Evolutionary conservation across 1,140 invertebrate species (phyloP).

Genomic region (Trinorchestia longiramus): DNA sequence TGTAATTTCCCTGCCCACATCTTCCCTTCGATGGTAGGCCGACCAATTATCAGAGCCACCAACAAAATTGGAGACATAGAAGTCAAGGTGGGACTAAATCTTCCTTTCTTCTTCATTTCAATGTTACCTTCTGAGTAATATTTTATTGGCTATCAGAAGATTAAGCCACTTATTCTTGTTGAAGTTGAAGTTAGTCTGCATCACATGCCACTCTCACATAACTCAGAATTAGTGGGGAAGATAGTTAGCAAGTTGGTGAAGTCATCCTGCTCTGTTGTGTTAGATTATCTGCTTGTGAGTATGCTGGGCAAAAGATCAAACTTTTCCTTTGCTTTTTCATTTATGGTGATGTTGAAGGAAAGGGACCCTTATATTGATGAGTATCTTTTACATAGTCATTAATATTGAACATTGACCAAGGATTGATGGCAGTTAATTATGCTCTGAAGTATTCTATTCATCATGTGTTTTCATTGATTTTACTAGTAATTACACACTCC

Average conservation of each 20-base stretch:
- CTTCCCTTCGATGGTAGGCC: constrained; percentile 98
- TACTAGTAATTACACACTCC: no score
- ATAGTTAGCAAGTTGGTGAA: neutral
- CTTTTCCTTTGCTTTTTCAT: no score
- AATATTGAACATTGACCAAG: no score
- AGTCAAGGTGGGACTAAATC: constrained; percentile 85
- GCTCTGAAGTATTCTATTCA: no score
- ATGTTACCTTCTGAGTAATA: neutral
- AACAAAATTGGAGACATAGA: constrained; percentile 99
- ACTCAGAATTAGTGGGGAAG: neutral
- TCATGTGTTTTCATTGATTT: no score
- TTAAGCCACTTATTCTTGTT: neutral
- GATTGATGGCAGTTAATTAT: no score
- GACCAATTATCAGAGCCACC: constrained; percentile 96
- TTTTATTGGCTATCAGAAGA: neutral
- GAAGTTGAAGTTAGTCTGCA: neutral
- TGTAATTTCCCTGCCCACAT: constrained; percentile 99
- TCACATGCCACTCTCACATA: neutral
- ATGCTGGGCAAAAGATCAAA: no score
- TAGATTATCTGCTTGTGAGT: no score
- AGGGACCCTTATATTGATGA: no score
- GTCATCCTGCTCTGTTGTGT: neutral
- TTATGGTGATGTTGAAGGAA: no score
- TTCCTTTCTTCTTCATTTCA: neutral
- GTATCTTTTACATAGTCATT: no score